Base-by-base conservation (phyloP, 1,140 invertebrate genomes). In the Drosophila novamexicana region DNA sequence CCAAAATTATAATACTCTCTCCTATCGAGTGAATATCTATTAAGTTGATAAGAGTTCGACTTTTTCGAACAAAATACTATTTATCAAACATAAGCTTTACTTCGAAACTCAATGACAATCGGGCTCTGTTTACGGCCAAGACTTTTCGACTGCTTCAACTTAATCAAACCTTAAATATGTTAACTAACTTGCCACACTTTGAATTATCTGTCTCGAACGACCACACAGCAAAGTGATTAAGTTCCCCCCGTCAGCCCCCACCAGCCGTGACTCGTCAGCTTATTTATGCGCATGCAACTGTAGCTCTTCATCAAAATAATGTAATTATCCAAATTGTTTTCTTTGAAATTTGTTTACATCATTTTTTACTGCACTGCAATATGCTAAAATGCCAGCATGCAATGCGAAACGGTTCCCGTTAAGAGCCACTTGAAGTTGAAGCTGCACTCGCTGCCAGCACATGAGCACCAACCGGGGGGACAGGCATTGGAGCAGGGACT, bases 241-340 rank as follows among this genome's bases (percentile, higher is more conserved):
- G 50, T 62, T 34, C 16, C 58, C 44, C 39, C 10, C 57, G 9
- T 40, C 0, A 39, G 10, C 10, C 37, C 10, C 37, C 5, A 2
- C 37, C 10, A 7, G 12, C 2, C 57, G 49, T 4, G 22, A 29
- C 22, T 59, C 29, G 34, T 32, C 61, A 29, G 79, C 72, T 75
- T 75, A 75, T 75, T 75, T 70, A 63, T 70, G 66, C 67, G 54
- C 72, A 75, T 75, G 72, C 72, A 88, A 89, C 83, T 89, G 83
- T 80, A 80, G 78, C 84, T 83, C 83, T 79, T 77, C 83, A 75
- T 83, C 84, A 83, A 88, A 88, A 88, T 88, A 89, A 88, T 88
- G 85, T 84, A 90, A 88, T 88, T 88, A 88, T 89, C 80, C 77
- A 88, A 89, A 88, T 88, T 88, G 84, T 89, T 89, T 89, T 89